A percentile compares a stretch with the other conserved stretches of the same genome.
Evolutionary conservation across 2,888 invertebrate species (phyloP).

Genomic region (Lepidochrysops patricia): DNA sequence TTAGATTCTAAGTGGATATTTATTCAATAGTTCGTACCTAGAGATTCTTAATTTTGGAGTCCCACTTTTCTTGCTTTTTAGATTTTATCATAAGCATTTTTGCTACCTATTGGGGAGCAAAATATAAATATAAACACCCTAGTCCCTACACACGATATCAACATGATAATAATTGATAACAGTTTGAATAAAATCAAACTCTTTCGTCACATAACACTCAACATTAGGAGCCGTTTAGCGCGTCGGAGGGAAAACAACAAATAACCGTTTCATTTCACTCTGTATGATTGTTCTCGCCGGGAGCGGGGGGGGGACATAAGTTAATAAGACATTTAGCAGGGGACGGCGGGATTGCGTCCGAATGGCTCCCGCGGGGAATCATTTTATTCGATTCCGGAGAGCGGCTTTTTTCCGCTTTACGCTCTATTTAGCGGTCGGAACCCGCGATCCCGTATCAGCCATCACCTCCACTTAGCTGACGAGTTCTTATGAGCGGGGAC

Average conservation of each 20-base stretch:
- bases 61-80: too few relatives aligned
- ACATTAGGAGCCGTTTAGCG: constrained; percentile 29
- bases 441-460: constrained; percentile 36
- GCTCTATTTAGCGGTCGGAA: constrained; percentile 69
- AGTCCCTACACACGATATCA: too few relatives aligned
- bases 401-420: constrained; percentile 69
- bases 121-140: too few relatives aligned
- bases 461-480: constrained; percentile 46
- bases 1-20: too few relatives aligned
- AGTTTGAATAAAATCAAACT: too few relatives aligned
- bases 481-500: constrained; percentile 47
- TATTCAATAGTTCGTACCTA: too few relatives aligned
- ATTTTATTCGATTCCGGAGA: constrained; percentile 81
- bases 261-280: constrained; percentile 76
- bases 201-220: constrained; percentile 29
- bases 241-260: constrained; percentile 68
- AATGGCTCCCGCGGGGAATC: constrained; percentile 83
- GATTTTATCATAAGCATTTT: too few relatives aligned
- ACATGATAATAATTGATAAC: too few relatives aligned
- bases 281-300: constrained; percentile 71
- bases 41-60: too few relatives aligned
- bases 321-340: constrained; percentile 75
- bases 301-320: constrained; percentile 57
- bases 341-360: constrained; percentile 77
- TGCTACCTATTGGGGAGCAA: too few relatives aligned